These are phyloP conservation scores for Lepus europaeus DNA, from an alignment of 2,113 vertebrate species.

Conservation along the genomic window DNA sequence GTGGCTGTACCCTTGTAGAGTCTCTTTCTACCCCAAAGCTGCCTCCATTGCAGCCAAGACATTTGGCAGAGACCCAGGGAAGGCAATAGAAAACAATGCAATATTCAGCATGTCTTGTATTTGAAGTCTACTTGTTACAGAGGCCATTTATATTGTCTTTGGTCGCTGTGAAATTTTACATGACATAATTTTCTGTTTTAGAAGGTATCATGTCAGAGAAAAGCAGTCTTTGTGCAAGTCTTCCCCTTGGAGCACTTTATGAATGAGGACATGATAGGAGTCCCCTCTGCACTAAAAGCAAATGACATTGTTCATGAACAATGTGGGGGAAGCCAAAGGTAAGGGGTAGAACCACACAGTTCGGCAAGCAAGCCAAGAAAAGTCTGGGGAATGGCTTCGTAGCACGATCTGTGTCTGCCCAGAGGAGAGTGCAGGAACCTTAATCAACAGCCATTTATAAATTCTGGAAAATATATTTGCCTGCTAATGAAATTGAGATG, in stretches of 20 bases:
- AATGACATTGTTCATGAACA: neutral
- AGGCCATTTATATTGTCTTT: slow-evolving; percentile 63
- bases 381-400: neutral
- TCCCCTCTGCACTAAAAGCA: neutral
- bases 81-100: slow-evolving; percentile 48
- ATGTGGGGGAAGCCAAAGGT: neutral
- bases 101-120: slow-evolving; percentile 28
- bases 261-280: slow-evolving; percentile 32
- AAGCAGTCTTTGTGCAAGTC: slow-evolving; percentile 36
- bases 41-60: neutral
- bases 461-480: slow-evolving; percentile 27
- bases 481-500: slow-evolving; percentile 28
- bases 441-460: neutral
- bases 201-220: slow-evolving; percentile 33
- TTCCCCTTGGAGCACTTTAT: slow-evolving; percentile 34
- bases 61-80: slow-evolving; percentile 60
- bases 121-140: slow-evolving; percentile 55
- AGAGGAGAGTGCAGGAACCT: neutral
- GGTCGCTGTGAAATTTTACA: slow-evolving; percentile 59
- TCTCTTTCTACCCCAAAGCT: slow-evolving; percentile 21
- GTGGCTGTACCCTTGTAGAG: neutral
- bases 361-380: neutral
- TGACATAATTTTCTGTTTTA: slow-evolving; percentile 70
- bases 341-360: neutral
- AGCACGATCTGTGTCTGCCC: neutral